Evolutionary conservation across 2,113 vertebrate genomes (phyloP).

Genomic region (Lethenteron camtschaticum): DNA sequence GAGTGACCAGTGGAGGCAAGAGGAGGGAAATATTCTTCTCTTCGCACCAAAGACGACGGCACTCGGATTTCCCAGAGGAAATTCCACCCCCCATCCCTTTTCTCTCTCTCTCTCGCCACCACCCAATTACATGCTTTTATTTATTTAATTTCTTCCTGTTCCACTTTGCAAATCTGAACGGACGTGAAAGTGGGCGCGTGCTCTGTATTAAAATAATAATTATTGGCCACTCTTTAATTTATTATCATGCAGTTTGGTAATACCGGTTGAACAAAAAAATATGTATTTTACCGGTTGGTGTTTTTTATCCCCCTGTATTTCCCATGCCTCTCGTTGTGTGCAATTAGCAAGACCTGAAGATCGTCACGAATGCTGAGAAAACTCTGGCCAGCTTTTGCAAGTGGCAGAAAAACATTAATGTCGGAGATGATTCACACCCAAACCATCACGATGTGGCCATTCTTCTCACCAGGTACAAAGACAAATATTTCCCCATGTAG

Average conservation of each 20-base stretch:
- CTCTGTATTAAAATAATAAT: no score
- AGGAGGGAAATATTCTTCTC: background rate
- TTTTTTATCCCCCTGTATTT: background rate
- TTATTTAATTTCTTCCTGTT: no score
- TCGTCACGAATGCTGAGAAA: slow-evolving; percentile 76
- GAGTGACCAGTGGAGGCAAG: slow-evolving; percentile 8
- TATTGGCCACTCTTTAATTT: background rate
- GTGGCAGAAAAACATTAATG: slow-evolving; percentile 77
- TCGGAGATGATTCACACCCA: slow-evolving; percentile 54
- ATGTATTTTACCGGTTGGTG: background rate
- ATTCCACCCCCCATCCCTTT: no score
- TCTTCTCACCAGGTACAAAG: slow-evolving; percentile 62
- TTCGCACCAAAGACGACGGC: no score
- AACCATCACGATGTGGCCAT: slow-evolving; percentile 68
- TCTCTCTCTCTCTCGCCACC: no score
- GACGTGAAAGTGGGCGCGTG: no score
- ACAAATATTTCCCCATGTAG: no score
- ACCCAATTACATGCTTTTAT: no score
- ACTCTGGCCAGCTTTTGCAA: slow-evolving; percentile 78
- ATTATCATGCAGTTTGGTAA: background rate
- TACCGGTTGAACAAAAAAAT: background rate
- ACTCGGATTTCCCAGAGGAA: no score
- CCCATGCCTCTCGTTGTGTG: background rate
- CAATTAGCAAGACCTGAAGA: slow-evolving; percentile 59
- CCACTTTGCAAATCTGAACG: no score